Evolutionary conservation across 2,888 invertebrate species (phyloP).

Genomic region (Sinhomidia bicolor): DNA sequence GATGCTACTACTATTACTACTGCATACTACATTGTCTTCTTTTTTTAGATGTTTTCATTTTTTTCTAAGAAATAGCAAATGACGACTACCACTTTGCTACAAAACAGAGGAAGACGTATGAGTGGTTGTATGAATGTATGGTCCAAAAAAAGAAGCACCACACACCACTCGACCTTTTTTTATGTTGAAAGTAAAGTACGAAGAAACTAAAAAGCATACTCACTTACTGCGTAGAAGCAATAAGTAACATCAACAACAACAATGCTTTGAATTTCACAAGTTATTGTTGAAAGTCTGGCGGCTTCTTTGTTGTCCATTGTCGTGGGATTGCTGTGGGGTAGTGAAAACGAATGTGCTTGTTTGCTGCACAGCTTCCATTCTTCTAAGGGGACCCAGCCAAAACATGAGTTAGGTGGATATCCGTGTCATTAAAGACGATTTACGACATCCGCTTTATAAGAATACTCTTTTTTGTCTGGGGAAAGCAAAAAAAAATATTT

Average conservation of each 20-base stretch:
- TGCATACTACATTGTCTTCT: background rate
- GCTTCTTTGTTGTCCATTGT: background rate
- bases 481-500: too few relatives aligned
- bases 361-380: background rate
- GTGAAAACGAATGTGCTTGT: background rate
- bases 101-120: background rate
- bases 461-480: background rate
- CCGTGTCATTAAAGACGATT: conserved; percentile 3
- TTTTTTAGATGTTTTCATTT: conserved; percentile 47
- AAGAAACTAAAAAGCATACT: background rate
- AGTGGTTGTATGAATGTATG: background rate
- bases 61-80: background rate
- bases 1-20: background rate
- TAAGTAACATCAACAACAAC: background rate
- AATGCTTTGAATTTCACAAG: background rate
- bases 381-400: background rate
- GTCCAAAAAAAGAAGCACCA: background rate
- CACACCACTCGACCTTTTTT: background rate
- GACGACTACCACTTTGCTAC: background rate
- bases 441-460: background rate
- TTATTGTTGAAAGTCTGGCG: background rate
- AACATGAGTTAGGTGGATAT: background rate
- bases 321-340: background rate
- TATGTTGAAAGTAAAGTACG: background rate
- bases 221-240: too few relatives aligned